These are phyloP conservation scores for Notamacropus eugenii DNA, from an alignment of 2,797 vertebrate species.

Conservation along the genomic window DNA sequence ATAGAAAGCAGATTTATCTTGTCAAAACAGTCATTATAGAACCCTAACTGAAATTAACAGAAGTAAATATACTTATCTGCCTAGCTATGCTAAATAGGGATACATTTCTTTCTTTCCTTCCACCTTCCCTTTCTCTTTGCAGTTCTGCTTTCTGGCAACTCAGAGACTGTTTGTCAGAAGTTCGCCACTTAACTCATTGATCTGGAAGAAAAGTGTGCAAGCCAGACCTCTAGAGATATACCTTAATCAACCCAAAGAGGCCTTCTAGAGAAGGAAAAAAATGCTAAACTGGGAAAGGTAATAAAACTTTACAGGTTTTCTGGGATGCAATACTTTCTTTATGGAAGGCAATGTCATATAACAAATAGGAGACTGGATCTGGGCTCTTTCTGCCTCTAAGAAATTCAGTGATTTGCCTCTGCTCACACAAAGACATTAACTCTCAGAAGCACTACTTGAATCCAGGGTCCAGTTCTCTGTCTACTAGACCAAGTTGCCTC, in stretches of 20 bases:
- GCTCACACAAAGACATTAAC: background rate
- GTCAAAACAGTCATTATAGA: background rate
- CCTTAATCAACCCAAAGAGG: constrained; percentile 4
- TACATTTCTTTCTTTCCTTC: background rate
- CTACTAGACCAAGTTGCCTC: background rate
- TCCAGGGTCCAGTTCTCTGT: background rate
- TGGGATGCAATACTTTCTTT: background rate
- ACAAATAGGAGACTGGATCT: background rate
- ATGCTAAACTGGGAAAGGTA: constrained; percentile 26
- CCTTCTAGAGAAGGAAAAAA: constrained; percentile 14
- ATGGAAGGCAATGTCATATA: background rate
- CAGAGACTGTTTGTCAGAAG: constrained; percentile 22
- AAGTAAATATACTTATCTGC: constrained; percentile 56
- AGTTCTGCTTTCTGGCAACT: constrained; percentile 15
- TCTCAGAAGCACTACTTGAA: background rate
- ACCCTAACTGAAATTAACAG: constrained; percentile 60
- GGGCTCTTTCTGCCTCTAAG: background rate
- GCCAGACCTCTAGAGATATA: constrained; percentile 34
- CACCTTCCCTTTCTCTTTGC: background rate
- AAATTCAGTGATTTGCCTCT: background rate
- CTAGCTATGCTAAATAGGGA: background rate
- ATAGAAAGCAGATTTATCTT: constrained; percentile 67
- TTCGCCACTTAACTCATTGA: constrained; percentile 28
- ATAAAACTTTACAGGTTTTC: background rate
- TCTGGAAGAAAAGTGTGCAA: constrained; percentile 28